Evolutionary conservation across 2,113 vertebrate genomes (phyloP), one percentile per base, ranked within the genome.

Genomic region (Gallinago paraguaiae): DNA sequence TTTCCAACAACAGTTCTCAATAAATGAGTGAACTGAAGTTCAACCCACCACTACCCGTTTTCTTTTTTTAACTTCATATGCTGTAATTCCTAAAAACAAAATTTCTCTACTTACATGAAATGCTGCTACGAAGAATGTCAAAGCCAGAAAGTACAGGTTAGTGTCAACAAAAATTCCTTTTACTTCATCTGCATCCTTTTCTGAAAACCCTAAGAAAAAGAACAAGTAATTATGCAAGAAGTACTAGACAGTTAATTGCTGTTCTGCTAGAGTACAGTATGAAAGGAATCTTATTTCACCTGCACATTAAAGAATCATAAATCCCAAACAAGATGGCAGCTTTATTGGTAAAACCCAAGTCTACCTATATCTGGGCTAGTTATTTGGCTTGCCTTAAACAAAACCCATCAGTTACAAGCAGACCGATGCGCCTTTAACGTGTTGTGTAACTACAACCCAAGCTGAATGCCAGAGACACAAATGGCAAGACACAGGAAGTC

Each of bases 151-250:
- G 92, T 99, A 99, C 78, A 99, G 95, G 93, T 99, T 99, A 64
- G 99, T 99, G 74, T 99, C 99, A n/a, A 99, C 99, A 88, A 99
- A 99, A 92, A 99, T 99, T 41, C 99, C 99, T 96, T 99, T 99
- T 41, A 99, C 99, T 97, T 99, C 99, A 95, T 99, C 99, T 7
- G 99, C 98, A 33, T 99, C 99, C 82, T 99, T 99, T 97, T 99
- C 99, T 35, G 99, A 99, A 97, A 99, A 99, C 5, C 99, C 99
- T 99, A 87, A 3, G 50, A 84, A 67, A 91, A 87, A 92, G 59
- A 75, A 65, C 14, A 86, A 70, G 13, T 27, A 85, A 81, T 53
- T 85, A 43, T 17, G 4, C 11, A 61, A 74, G 31, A 56, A 93
- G 11, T 48, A 91, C 4, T 28, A 86, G 19, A 59, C 6, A 82